Base-by-base conservation (phyloP, 2,797 vertebrate genomes). In the Eurystomus glaucurus region DNA sequence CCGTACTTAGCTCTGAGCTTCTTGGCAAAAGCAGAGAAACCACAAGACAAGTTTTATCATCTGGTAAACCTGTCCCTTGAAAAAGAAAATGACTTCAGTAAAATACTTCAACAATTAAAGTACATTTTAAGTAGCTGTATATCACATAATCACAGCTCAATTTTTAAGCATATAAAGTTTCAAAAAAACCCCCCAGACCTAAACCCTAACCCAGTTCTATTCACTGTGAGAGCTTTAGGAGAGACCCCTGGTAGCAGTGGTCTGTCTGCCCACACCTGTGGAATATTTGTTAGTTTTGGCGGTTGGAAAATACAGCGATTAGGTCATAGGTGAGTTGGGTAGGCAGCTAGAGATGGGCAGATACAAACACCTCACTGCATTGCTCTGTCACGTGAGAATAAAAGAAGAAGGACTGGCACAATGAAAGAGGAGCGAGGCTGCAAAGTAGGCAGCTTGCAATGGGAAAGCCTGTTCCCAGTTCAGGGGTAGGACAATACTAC, bases 21-120 rank as follows among this genome's bases (percentile, higher is more conserved):
- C 98, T 97, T 99, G 98, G 98, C 98, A 99, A 97, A 18, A 93
- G 76, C 61, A 58, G 37, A 89, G 70, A 98, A 98, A 98, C 98
- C 98, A 96, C 98, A 98, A 98, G 98, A 98, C 98, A 99, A 98
- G 98, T 99, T 98, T 98, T 98, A 98, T 99, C 99, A 98, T 98
- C 98, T 98, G 97, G 95, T 97, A 98, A 98, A 98, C 98, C 96
- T 98, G 98, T 98, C 91, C 54, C 97, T 98, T 92, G 96, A 96
- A 98, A 97, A 98, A 96, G 96, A 98, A 98, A 98, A 98, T 97
- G 57, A 98, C 97, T 98, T 98, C 98, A 98, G 95, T 98, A 98
- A 98, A 99, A 99, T 98, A 98, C 96, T 97, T 98, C 95, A 97
- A 86, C 97, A 98, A 97, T 98, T 98, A 98, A 95, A 98, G 97